Evolutionary conservation across 2,888 invertebrate species (phyloP).

Genomic region (Mesorhabditis sp.): DNA sequence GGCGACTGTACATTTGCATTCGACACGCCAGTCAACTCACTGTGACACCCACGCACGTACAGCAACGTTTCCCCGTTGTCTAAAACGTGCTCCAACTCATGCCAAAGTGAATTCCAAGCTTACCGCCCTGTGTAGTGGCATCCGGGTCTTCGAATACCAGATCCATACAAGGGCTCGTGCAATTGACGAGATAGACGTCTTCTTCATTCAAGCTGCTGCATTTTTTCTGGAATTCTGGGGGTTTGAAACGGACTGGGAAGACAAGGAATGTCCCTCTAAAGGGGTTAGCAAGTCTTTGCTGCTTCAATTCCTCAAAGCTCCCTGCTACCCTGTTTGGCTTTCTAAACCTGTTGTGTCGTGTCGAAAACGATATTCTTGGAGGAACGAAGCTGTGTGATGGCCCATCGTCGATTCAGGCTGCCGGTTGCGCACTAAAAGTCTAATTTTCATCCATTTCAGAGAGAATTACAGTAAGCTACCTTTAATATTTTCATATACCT

Average conservation of each 20-base stretch:
- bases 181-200: neutral
- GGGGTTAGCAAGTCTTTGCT: no score
- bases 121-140: neutral
- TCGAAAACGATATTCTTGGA: slow-evolving; percentile 1
- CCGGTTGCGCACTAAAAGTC: neutral
- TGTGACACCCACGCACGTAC: neutral
- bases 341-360: neutral
- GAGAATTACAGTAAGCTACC: no score
- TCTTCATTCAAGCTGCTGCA: neutral
- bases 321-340: neutral
- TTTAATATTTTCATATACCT: no score
- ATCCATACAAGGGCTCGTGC: slow-evolving; percentile 2
- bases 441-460: no score
- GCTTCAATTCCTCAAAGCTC: no score
- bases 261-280: no score
- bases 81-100: neutral
- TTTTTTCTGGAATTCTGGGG: neutral
- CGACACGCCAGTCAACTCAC: neutral
- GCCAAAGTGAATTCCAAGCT: neutral
- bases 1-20: no score
- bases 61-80: neutral
- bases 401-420: neutral
- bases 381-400: neutral
- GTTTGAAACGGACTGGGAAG: neutral
- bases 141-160: neutral